Evolutionary conservation across 2,888 invertebrate genomes (phyloP).

Genomic region (Zygogramma bicolorata): DNA sequence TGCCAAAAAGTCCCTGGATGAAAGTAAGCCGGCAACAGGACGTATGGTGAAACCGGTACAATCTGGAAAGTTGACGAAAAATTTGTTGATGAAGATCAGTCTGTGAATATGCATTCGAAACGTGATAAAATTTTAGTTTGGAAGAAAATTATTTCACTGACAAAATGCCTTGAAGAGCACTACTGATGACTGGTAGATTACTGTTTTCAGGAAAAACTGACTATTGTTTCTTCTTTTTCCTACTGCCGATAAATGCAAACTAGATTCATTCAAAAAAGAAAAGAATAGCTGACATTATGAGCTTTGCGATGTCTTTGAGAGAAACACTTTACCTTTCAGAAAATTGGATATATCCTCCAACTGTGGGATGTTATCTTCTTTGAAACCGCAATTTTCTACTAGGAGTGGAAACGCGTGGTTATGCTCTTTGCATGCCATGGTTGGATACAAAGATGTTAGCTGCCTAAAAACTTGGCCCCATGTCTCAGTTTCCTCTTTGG

Average conservation of each 20-base stretch:
- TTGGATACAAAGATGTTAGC: conserved; percentile 89
- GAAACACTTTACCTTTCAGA: conserved; percentile 86
- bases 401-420: conserved; percentile 97
- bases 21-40: conserved; percentile 96
- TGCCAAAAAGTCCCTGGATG: conserved; percentile 97
- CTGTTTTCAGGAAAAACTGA: too few species aligned
- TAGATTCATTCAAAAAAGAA: neutral
- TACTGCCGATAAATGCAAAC: too few species aligned
- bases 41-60: conserved; percentile 96
- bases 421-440: conserved; percentile 96
- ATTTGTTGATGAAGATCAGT: neutral
- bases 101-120: too few species aligned
- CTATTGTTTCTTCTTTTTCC: too few species aligned
- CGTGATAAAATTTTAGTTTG: too few species aligned
- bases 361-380: conserved; percentile 96
- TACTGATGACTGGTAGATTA: too few species aligned
- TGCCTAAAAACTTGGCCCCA: conserved; percentile 93
- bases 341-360: conserved; percentile 97
- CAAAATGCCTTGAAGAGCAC: too few species aligned
- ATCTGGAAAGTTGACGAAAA: conserved; percentile 71
- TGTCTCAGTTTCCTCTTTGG: conserved; percentile 86
- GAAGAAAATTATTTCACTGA: too few species aligned
- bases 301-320: too few species aligned
- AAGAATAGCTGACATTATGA: neutral
- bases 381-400: conserved; percentile 94